phyloP scores from a whole-genome alignment of 2,113 vertebrate genomes.

The Panthera tigris region DNA sequence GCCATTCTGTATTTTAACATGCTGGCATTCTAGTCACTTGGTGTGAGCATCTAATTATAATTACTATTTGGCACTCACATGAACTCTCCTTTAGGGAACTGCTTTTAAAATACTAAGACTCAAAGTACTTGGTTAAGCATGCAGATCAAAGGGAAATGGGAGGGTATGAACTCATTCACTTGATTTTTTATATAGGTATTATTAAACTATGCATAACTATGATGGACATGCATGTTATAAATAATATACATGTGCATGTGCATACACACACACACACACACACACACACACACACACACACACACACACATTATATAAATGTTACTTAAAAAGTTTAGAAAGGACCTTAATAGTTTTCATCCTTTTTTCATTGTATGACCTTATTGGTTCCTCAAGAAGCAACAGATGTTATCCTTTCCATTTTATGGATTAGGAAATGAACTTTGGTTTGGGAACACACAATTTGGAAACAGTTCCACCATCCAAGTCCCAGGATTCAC shows the following conservation, averaged over 20 bases:
- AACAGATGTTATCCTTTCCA: not conserved
- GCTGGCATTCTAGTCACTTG: conserved; percentile 43
- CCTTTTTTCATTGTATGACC: not conserved
- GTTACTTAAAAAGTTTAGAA: not conserved
- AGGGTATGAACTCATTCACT: not conserved
- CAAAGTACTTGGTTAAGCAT: conserved; percentile 12
- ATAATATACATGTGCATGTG: not conserved
- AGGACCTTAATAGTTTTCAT: not conserved
- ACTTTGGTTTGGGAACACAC: not conserved
- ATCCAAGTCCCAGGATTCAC: not conserved
- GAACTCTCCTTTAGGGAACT: conserved; percentile 16
- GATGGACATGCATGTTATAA: not conserved
- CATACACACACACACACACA: not conserved
- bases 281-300: not conserved
- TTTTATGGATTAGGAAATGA: not conserved
- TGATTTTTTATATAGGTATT: not conserved
- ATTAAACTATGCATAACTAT: not conserved
- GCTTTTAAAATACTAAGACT: conserved; percentile 46
- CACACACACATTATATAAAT: not conserved
- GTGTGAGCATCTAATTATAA: conserved; percentile 48
- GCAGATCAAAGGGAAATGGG: not conserved
- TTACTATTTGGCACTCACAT: conserved; percentile 54
- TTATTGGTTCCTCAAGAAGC: not conserved
- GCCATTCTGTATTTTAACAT: conserved; percentile 47
- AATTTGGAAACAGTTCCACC: not conserved